Conservation (phyloP, 2,797 vertebrate species). For the Syngnathus acus region DNA sequence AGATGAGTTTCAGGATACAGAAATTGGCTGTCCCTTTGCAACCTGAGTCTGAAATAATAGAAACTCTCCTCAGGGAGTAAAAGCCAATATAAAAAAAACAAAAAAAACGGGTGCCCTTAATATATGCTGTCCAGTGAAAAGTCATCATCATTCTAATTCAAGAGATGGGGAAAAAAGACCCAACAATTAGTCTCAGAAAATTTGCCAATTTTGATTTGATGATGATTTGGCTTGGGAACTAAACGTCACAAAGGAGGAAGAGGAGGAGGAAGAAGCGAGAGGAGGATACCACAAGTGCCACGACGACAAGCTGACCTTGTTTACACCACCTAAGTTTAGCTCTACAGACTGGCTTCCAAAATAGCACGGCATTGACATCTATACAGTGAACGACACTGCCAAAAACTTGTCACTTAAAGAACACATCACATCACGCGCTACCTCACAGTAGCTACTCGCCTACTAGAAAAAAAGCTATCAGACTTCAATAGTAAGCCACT, state of each 20-base stretch:
- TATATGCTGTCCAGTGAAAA: neutral
- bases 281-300: constrained; percentile 66
- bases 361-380: constrained; percentile 78
- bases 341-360: constrained; percentile 71
- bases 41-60: neutral
- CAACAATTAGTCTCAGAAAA: too few relatives aligned
- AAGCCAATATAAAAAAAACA: neutral
- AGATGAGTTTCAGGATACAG: neutral
- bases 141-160: neutral
- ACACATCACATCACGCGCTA: constrained; percentile 79
- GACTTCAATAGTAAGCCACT: constrained; percentile 97
- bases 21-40: neutral
- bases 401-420: constrained; percentile 70
- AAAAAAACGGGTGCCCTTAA: neutral
- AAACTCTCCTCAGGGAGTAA: too few relatives aligned
- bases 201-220: too few relatives aligned
- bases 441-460: constrained; percentile 71
- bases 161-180: neutral
- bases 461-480: constrained; percentile 80
- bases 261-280: constrained; percentile 26
- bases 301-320: constrained; percentile 69
- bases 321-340: constrained; percentile 71
- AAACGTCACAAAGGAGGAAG: constrained; percentile 45
- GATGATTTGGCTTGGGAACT: constrained; percentile 38
- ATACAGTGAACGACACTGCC: constrained; percentile 77